phyloP scores from a whole-genome alignment of 2,113 vertebrate genomes.

The Trinectes maculatus region DNA sequence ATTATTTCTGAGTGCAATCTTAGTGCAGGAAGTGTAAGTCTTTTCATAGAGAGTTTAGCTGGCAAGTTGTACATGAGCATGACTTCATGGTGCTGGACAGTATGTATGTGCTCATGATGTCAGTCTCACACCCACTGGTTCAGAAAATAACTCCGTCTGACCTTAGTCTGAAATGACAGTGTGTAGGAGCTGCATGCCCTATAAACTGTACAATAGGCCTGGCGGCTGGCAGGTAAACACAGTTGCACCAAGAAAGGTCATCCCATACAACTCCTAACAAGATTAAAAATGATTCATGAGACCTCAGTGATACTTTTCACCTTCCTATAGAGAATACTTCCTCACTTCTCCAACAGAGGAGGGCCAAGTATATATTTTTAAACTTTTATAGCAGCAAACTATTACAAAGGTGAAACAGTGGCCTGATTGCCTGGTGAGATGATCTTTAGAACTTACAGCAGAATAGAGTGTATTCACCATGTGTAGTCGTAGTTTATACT shows the following conservation, averaged over 20 bases:
- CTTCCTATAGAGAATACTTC: slow-evolving; percentile 52
- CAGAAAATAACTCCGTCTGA: slow-evolving; percentile 69
- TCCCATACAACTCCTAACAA: slow-evolving; percentile 74
- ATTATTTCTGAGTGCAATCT: no score
- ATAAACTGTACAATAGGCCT: slow-evolving; percentile 70
- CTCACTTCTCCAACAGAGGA: slow-evolving; percentile 1
- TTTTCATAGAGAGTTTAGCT: no score
- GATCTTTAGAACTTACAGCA: slow-evolving; percentile 26
- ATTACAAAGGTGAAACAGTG: slow-evolving; percentile 31
- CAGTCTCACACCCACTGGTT: slow-evolving; percentile 59
- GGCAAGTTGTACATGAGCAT: no score
- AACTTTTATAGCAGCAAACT: slow-evolving; percentile 21
- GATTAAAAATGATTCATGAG: slow-evolving; percentile 80
- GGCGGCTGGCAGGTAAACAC: slow-evolving; percentile 73
- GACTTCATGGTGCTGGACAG: slow-evolving; percentile 21
- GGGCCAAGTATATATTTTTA: slow-evolving; percentile 5
- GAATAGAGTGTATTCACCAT: not conserved
- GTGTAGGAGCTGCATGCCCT: slow-evolving; percentile 56
- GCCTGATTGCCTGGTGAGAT: slow-evolving; percentile 1
- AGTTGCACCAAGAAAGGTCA: slow-evolving; percentile 76
- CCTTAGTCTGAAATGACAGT: slow-evolving; percentile 59
- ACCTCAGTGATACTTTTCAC: slow-evolving; percentile 59
- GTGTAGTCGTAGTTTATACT: slow-evolving; percentile 12
- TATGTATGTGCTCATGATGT: slow-evolving; percentile 22
- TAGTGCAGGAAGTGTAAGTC: no score